A percentile compares a stretch with the other conserved stretches of the same genome.
phyloP scores from a whole-genome alignment of 2,888 invertebrate species.

The Drosophila merina region DNA sequence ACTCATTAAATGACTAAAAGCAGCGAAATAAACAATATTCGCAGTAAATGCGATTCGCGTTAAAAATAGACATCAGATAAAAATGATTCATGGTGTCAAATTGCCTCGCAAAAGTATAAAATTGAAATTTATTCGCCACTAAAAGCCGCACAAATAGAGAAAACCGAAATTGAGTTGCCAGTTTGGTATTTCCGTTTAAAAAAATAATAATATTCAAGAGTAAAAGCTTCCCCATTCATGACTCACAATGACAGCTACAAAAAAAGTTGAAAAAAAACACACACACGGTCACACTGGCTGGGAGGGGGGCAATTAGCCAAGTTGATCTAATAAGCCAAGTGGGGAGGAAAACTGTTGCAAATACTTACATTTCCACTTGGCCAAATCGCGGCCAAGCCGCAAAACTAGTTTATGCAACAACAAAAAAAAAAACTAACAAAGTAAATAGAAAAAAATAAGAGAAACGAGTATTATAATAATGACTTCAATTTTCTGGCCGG shows the following conservation, averaged over 20 bases:
- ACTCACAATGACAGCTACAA: slow-evolving; percentile 24
- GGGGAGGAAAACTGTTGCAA: slow-evolving; percentile 42
- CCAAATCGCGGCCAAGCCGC: slow-evolving; percentile 59
- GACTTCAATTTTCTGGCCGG: slow-evolving; percentile 66
- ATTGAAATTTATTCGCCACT: slow-evolving; percentile 7
- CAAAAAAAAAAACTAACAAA: slow-evolving; percentile 11
- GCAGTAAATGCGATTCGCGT: slow-evolving; percentile 1
- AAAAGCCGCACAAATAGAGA: slow-evolving; percentile 8
- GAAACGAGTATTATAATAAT: slow-evolving; percentile 63
- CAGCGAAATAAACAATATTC: slow-evolving; percentile 2
- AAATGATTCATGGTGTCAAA: slow-evolving; percentile 37
- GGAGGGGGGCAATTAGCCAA: slow-evolving; percentile 42
- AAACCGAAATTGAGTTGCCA: slow-evolving; percentile 25
- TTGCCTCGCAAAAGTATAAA: slow-evolving; percentile 16
- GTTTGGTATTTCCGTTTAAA: slow-evolving; percentile 41
- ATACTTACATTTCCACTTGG: slow-evolving; percentile 53
- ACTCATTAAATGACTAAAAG: slow-evolving; percentile 42
- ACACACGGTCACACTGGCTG: neutral
- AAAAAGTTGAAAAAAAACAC: too few relatives aligned
- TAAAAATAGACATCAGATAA: slow-evolving; percentile 27
- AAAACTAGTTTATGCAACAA: slow-evolving; percentile 66
- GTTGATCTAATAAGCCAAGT: slow-evolving; percentile 46
- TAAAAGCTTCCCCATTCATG: slow-evolving; percentile 41
- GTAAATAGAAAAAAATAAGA: slow-evolving; percentile 23
- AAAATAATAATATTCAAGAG: slow-evolving; percentile 4